phyloP scores from a whole-genome alignment of 2,888 invertebrate genomes.

The Gari tellinella region DNA sequence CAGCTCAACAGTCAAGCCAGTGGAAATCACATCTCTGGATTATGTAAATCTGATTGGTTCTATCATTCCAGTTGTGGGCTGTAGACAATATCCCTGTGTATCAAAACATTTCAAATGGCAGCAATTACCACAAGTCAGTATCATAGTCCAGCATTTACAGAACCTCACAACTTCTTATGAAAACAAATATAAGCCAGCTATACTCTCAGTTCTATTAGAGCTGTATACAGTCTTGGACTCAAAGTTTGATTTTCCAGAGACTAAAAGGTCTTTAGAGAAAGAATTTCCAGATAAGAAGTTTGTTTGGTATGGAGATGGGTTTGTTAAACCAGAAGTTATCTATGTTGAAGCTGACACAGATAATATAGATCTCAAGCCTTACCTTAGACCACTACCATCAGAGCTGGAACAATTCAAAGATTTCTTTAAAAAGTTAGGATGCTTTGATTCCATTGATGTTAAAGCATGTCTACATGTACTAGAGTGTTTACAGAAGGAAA shows the following conservation, averaged over 20 bases:
- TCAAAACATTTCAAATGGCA: slow-evolving; percentile 13
- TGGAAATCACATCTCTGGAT: slow-evolving; percentile 14
- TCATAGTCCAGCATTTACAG: slow-evolving; percentile 1
- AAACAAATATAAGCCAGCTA: background rate
- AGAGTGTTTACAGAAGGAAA: background rate
- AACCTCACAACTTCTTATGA: background rate
- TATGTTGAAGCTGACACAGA: slow-evolving; percentile 2
- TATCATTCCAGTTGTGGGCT: slow-evolving; percentile 23
- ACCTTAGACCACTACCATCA: slow-evolving; percentile 33
- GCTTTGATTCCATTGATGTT: background rate
- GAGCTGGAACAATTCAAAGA: slow-evolving; percentile 22
- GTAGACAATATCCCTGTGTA: background rate
- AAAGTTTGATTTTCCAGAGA: background rate
- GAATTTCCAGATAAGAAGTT: background rate
- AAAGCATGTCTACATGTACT: background rate
- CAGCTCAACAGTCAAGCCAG: slow-evolving; percentile 18
- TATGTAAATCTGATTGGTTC: slow-evolving; percentile 32
- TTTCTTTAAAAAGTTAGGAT: slow-evolving; percentile 33
- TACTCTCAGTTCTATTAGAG: background rate
- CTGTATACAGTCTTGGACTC: slow-evolving; percentile 9
- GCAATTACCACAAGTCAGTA: background rate
- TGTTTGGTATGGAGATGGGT: slow-evolving; percentile 39
- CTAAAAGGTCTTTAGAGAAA: background rate
- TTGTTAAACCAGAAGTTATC: slow-evolving; percentile 12
- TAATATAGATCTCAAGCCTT: slow-evolving; percentile 42